Percentiles rank a stretch among this genome's conserved stretches.
Conservation (phyloP, 2,113 vertebrate species). For the Macquaria ambigua region DNA sequence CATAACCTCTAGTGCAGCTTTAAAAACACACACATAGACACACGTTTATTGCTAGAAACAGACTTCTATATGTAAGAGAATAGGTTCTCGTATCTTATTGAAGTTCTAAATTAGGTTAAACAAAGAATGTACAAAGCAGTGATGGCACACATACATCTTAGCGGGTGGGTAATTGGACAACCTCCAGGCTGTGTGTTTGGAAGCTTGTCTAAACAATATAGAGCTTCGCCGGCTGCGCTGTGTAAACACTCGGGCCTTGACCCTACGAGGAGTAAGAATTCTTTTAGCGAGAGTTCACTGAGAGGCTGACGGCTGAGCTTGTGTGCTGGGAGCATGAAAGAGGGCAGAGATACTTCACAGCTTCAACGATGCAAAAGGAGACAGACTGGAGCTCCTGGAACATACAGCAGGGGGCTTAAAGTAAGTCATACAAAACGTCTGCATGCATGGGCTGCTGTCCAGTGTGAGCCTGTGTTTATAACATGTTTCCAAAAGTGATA, state of each 20-base stretch:
- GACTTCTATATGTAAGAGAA: slow-evolving; percentile 21
- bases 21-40: slow-evolving; percentile 1
- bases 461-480: slow-evolving; percentile 44
- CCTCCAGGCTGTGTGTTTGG: slow-evolving; percentile 82
- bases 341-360: slow-evolving; percentile 56
- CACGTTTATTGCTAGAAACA: slow-evolving; percentile 18
- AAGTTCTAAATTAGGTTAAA: slow-evolving; percentile 67
- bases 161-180: slow-evolving; percentile 76
- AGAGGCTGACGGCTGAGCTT: slow-evolving; percentile 65
- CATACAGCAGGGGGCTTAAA: slow-evolving; percentile 34
- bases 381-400: slow-evolving; percentile 50
- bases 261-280: slow-evolving; percentile 79
- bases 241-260: slow-evolving; percentile 85
- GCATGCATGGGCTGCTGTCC: slow-evolving; percentile 7
- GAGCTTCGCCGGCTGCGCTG: slow-evolving; percentile 81
- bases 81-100: slow-evolving; percentile 8
- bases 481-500: slow-evolving; percentile 42
- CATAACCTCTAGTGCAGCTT: background rate
- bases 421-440: slow-evolving; percentile 47
- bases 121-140: slow-evolving; percentile 60
- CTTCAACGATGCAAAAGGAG: slow-evolving; percentile 37
- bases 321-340: slow-evolving; percentile 48
- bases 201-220: slow-evolving; percentile 85
- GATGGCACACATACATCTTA: slow-evolving; percentile 71
- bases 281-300: slow-evolving; percentile 73